Evolutionary conservation across 1,140 invertebrate genomes (phyloP).

Genomic region (Drosophila repleta): DNA sequence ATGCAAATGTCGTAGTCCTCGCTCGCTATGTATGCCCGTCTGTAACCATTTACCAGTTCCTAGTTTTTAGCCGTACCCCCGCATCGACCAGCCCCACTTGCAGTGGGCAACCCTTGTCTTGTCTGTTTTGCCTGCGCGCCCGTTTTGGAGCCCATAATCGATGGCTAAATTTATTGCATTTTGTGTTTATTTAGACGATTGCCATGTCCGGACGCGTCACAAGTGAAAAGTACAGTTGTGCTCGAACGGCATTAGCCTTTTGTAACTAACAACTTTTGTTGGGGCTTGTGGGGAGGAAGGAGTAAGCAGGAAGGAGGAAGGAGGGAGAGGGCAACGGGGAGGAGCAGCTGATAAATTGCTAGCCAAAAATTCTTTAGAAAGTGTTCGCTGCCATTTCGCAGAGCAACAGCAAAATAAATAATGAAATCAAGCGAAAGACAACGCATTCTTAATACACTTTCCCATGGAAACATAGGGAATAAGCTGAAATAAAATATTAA

Average conservation of each 20-base stretch:
- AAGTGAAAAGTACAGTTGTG: slow-evolving; percentile 66
- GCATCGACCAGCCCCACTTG: not conserved
- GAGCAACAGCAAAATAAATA: not conserved
- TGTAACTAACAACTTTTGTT: slow-evolving; percentile 31
- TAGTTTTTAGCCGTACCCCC: slow-evolving; percentile 3
- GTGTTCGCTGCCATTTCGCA: slow-evolving; percentile 3
- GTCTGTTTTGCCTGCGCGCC: slow-evolving; percentile 42
- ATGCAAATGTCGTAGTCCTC: slow-evolving; percentile 32
- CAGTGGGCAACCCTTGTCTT: slow-evolving; percentile 27
- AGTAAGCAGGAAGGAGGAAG: not conserved
- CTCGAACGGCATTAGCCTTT: slow-evolving; percentile 21
- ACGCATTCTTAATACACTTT: not conserved
- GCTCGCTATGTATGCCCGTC: not conserved
- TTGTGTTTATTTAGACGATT: slow-evolving; percentile 79
- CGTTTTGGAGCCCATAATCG: slow-evolving; percentile 69
- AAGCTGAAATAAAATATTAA: too few relatives aligned
- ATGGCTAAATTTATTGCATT: slow-evolving; percentile 79
- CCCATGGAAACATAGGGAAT: too few relatives aligned
- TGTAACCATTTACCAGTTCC: slow-evolving; percentile 17
- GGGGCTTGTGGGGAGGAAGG: not conserved
- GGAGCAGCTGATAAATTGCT: slow-evolving; percentile 37
- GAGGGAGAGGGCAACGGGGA: not conserved
- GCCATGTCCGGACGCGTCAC: slow-evolving; percentile 60
- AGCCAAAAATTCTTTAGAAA: slow-evolving; percentile 26
- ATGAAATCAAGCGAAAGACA: not conserved